phyloP scores from a whole-genome alignment of 2,888 invertebrate species.

The Chrysomela aeneicollis region DNA sequence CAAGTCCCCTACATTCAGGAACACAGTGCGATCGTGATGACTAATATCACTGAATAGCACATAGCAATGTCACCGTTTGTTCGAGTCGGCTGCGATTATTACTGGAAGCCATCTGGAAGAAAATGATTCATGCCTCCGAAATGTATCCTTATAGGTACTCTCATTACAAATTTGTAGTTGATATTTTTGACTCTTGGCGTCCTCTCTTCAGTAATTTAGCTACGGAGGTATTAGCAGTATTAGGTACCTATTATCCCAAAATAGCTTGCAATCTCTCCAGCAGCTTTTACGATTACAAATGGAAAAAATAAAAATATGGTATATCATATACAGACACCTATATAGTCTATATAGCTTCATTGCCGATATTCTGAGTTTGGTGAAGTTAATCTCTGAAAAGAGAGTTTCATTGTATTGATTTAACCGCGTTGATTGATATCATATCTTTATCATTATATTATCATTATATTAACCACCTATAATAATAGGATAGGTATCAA shows the following conservation, averaged over 20 bases:
- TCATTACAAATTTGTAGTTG: slow-evolving; percentile 6
- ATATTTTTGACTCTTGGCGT: neutral
- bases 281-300: neutral
- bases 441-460: too few species aligned
- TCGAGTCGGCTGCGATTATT: slow-evolving; percentile 9
- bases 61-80: slow-evolving; percentile 22
- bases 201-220: neutral
- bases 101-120: neutral
- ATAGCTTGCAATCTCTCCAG: too few species aligned
- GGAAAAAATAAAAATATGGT: neutral
- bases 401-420: too few species aligned
- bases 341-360: neutral
- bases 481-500: too few species aligned
- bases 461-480: too few species aligned
- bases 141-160: neutral
- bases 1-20: slow-evolving; percentile 43
- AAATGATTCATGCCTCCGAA: slow-evolving; percentile 17
- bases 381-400: too few species aligned
- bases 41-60: slow-evolving; percentile 48
- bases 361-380: neutral
- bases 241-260: neutral
- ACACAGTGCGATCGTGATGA: slow-evolving; percentile 47
- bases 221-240: neutral
- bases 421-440: too few species aligned
- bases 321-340: neutral